A percentile compares a stretch with the other conserved stretches of the same genome.
phyloP scores from a whole-genome alignment of 2,888 invertebrate species.

The Drosophila siamana region DNA sequence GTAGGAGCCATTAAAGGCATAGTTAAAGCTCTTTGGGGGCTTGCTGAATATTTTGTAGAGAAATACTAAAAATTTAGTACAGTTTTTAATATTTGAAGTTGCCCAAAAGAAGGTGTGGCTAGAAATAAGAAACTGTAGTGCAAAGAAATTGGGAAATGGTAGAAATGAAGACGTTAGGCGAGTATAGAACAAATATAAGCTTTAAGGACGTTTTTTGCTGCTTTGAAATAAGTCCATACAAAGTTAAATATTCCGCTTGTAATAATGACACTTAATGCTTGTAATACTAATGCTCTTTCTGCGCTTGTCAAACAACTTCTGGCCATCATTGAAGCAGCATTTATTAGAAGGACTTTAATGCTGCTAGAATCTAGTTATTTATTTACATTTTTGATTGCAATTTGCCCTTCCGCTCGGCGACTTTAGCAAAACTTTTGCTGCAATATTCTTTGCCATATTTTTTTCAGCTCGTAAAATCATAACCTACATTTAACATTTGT shows the following conservation, averaged over 20 bases:
- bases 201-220: no score
- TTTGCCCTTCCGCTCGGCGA: constrained; percentile 18
- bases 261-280: neutral
- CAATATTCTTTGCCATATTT: constrained; percentile 1
- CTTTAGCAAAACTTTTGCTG: constrained; percentile 9
- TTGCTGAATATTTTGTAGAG: neutral
- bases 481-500: constrained; percentile 56
- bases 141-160: neutral
- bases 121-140: neutral
- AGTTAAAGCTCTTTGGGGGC: constrained; percentile 10
- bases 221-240: no score
- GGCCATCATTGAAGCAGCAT: neutral
- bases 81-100: neutral
- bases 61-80: neutral
- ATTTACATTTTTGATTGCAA: constrained; percentile 31
- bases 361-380: constrained; percentile 6
- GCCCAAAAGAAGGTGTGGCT: neutral
- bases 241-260: neutral
- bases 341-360: neutral
- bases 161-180: neutral
- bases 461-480: constrained; percentile 39
- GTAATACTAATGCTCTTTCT: neutral
- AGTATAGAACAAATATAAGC: no score
- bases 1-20: constrained; percentile 30
- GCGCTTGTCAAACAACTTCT: neutral